Conservation (phyloP, 1,140 invertebrate species). For the Manduca sexta region DNA sequence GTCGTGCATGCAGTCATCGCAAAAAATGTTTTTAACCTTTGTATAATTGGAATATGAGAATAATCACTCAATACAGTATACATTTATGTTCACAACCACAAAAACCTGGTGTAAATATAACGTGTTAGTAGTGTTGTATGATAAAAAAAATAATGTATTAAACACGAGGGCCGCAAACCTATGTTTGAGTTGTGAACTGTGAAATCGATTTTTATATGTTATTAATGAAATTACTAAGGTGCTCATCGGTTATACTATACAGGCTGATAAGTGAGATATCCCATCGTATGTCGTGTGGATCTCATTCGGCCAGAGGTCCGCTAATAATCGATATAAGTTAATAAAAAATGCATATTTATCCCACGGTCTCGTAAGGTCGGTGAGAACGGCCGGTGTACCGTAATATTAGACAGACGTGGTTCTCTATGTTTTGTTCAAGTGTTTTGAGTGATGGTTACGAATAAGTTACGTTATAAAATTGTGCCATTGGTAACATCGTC, state of each 20-base stretch:
- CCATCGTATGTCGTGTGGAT: constrained; percentile 26
- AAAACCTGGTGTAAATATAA: too few relatives aligned
- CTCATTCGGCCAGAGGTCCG: constrained; percentile 14
- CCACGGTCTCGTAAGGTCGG: constrained; percentile 57
- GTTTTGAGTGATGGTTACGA: constrained; percentile 21
- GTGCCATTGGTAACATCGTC: constrained; percentile 7
- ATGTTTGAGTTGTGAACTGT: constrained; percentile 57
- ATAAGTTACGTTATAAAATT: constrained; percentile 13
- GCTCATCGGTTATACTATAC: constrained; percentile 56
- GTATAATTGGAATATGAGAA: constrained; percentile 31
- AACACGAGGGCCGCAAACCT: constrained; percentile 56
- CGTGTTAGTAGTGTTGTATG: neutral
- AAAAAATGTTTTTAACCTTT: constrained; percentile 54
- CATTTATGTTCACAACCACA: neutral
- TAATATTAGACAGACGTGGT: constrained; percentile 25
- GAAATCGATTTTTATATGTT: constrained; percentile 70
- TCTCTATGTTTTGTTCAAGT: constrained; percentile 29
- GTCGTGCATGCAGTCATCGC: constrained; percentile 28
- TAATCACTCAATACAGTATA: constrained; percentile 8
- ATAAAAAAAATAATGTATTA: constrained; percentile 54
- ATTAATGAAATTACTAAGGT: constrained; percentile 70
- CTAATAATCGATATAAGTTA: constrained; percentile 60
- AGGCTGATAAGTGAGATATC: constrained; percentile 36
- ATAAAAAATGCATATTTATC: constrained; percentile 71
- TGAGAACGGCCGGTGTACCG: constrained; percentile 38